Percentiles rank a stretch among this genome's conserved stretches.
Evolutionary conservation across 2,888 invertebrate genomes (phyloP).

Genomic region (Caenorhabditis sp.): DNA sequence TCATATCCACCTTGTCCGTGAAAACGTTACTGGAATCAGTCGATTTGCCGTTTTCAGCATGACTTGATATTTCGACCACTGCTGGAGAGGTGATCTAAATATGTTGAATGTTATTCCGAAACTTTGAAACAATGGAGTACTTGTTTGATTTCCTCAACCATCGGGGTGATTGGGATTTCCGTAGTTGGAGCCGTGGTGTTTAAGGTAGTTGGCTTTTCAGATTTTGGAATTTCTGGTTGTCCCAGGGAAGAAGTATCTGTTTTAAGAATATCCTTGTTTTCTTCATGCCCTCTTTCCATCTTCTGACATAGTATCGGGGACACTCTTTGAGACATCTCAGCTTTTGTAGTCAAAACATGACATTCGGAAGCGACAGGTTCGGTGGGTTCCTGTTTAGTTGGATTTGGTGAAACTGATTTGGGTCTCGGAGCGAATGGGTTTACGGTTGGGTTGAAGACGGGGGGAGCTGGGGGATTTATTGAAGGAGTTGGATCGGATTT

Average conservation of each 20-base stretch:
- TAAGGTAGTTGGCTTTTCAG: conserved; percentile 15
- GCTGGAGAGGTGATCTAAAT: conserved; percentile 53
- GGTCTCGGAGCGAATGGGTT: conserved; percentile 58
- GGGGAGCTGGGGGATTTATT: conserved; percentile 24
- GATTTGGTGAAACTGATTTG: conserved; percentile 44
- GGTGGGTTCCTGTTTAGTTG: not conserved
- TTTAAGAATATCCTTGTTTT: not conserved
- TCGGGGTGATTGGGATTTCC: conserved; percentile 62
- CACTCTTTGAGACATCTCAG: not conserved
- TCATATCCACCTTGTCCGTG: conserved; percentile 65
- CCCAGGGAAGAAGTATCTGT: not conserved
- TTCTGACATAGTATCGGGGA: not conserved
- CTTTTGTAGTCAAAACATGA: not conserved
- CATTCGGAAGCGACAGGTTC: not conserved
- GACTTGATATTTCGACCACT: conserved; percentile 45
- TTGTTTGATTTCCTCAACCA: conserved; percentile 46
- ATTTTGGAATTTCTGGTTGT: no score
- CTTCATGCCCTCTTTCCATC: not conserved
- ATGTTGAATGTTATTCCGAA: no score
- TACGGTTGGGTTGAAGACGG: conserved; percentile 16
- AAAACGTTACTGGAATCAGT: conserved; percentile 11
- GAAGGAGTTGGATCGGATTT: not conserved
- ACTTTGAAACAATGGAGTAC: no score
- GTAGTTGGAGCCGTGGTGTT: conserved; percentile 13
- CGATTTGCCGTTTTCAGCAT: not conserved